These are phyloP conservation scores for Sphenopsis melanotis DNA, from an alignment of 2,797 vertebrate species.

Conservation along the genomic window DNA sequence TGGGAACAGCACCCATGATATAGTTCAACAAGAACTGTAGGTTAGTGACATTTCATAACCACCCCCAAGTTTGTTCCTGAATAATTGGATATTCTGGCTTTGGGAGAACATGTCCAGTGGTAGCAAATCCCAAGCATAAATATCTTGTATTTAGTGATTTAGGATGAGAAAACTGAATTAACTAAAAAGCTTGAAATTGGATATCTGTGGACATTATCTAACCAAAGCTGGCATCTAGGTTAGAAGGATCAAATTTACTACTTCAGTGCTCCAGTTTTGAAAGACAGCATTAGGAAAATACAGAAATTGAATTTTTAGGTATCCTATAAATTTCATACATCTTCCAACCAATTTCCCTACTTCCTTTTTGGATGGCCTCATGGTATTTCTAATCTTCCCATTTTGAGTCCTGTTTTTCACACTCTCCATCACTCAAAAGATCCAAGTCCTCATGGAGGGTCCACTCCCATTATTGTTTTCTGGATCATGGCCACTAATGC, in stretches of 20 bases:
- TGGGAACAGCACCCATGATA: neutral
- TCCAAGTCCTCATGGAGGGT: neutral
- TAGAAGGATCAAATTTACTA: neutral
- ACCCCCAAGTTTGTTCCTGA: neutral
- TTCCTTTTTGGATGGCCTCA: neutral
- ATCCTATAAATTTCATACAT: rapidly evolving
- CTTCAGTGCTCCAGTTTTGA: neutral
- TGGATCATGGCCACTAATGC: neutral
- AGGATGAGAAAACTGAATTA: neutral
- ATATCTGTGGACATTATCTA: neutral
- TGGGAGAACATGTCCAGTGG: neutral
- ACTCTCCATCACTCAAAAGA: neutral
- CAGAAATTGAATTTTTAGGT: neutral
- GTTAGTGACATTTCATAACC: neutral
- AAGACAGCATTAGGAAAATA: neutral
- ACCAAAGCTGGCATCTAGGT: neutral
- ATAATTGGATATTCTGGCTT: neutral
- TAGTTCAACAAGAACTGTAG: neutral
- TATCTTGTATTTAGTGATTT: neutral
- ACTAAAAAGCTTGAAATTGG: neutral
- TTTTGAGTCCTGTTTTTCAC: neutral
- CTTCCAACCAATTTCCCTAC: neutral
- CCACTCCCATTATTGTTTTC: neutral
- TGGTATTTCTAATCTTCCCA: neutral
- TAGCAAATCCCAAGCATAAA: neutral